Evolutionary conservation across 2,888 invertebrate genomes (phyloP).

Genomic region (Plagodis pulveraria): DNA sequence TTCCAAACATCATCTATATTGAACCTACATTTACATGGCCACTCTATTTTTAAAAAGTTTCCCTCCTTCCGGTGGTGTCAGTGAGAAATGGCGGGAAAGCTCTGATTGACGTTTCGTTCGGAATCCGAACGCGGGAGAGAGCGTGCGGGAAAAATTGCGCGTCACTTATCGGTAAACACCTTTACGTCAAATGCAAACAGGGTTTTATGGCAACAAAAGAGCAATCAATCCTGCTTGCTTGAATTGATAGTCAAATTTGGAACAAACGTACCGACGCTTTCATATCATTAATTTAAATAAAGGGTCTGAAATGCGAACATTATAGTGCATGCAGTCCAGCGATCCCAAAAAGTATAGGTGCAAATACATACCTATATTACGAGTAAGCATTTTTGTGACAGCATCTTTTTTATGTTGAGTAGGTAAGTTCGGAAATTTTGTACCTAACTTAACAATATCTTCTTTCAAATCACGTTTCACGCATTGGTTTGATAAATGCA

Average conservation of each 20-base stretch:
- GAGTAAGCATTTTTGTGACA: too few relatives aligned
- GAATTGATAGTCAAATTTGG: constrained; percentile 9
- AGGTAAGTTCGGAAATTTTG: too few relatives aligned
- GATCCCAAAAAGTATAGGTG: too few relatives aligned
- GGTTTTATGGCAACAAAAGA: constrained; percentile 22
- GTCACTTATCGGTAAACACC: constrained; percentile 56
- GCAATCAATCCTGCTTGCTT: constrained; percentile 25
- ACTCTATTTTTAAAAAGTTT: constrained; percentile 49
- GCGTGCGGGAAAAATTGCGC: constrained; percentile 56
- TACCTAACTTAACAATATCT: too few relatives aligned
- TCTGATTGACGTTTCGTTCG: constrained; percentile 68
- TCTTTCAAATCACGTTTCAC: too few relatives aligned
- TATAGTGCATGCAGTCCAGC: too few relatives aligned
- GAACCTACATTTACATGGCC: constrained; percentile 43
- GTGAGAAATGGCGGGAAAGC: constrained; percentile 67
- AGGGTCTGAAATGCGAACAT: too few relatives aligned
- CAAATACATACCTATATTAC: too few relatives aligned
- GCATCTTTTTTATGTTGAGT: too few relatives aligned
- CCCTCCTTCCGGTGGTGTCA: constrained; percentile 60
- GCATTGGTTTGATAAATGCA: too few relatives aligned
- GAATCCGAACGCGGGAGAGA: constrained; percentile 42
- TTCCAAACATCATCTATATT: constrained; percentile 28
- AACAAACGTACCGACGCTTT: not conserved
- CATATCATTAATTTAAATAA: too few relatives aligned
- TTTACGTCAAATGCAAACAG: constrained; percentile 41